These are phyloP conservation scores for Eristalinus sepulchralis DNA, from an alignment of 2,888 invertebrate genomes.

Conservation along the genomic window DNA sequence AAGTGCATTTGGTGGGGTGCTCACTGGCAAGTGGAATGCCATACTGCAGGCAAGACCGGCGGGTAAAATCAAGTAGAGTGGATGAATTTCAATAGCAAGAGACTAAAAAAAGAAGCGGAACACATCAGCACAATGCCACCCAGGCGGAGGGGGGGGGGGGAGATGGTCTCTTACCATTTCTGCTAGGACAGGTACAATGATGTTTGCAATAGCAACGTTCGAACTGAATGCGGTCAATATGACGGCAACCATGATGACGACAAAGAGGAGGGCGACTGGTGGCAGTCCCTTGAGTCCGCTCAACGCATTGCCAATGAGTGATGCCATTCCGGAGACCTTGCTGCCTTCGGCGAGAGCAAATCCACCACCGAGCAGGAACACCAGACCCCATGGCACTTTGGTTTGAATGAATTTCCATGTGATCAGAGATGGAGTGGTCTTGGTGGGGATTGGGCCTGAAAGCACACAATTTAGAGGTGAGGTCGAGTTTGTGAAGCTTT, in stretches of 20 bases:
- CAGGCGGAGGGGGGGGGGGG: not conserved
- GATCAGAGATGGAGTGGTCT: slow-evolving; percentile 87
- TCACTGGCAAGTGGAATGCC: slow-evolving; percentile 96
- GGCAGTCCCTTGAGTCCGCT: slow-evolving; percentile 85
- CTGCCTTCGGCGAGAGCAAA: slow-evolving; percentile 95
- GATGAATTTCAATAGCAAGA: slow-evolving; percentile 87
- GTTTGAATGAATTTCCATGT: slow-evolving; percentile 93
- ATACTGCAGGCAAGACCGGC: slow-evolving; percentile 94
- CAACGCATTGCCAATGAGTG: slow-evolving; percentile 87
- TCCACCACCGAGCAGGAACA: slow-evolving; percentile 93
- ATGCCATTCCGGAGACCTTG: slow-evolving; percentile 89
- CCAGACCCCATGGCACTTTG: slow-evolving; percentile 94
- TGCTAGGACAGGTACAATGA: slow-evolving; percentile 91
- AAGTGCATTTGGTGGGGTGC: slow-evolving; percentile 97
- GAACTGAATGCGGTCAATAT: slow-evolving; percentile 94
- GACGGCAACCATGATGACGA: slow-evolving; percentile 89
- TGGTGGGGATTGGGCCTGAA: slow-evolving; percentile 81
- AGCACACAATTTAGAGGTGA: slow-evolving; percentile 1
- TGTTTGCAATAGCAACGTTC: slow-evolving; percentile 94
- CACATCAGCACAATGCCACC: not conserved
- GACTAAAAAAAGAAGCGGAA: slow-evolving; percentile 82
- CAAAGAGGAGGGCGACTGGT: slow-evolving; percentile 85
- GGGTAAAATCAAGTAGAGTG: slow-evolving; percentile 94
- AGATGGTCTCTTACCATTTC: slow-evolving; percentile 84
- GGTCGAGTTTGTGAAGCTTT: not conserved